These are phyloP conservation scores for Yoshiicerus persimilis DNA, from an alignment of 1,140 invertebrate genomes.

Conservation along the genomic window DNA sequence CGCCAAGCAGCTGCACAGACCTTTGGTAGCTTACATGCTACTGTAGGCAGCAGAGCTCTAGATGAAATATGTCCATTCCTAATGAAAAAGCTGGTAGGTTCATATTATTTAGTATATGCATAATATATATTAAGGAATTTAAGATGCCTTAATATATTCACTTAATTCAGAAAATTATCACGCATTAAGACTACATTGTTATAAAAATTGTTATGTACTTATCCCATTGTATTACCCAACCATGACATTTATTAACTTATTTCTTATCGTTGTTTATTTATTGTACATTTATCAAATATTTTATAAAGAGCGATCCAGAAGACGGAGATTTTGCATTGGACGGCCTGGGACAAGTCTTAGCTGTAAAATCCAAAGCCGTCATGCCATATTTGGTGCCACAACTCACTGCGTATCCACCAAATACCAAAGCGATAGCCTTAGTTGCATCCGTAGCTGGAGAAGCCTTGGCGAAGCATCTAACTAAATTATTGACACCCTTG, in stretches of 20 bases:
- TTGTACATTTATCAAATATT: too few species aligned
- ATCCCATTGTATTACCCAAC: too few species aligned
- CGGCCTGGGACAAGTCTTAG: conserved; percentile 93
- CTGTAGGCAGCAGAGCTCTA: conserved; percentile 89
- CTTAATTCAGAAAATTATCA: too few species aligned
- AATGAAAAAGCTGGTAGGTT: conserved; percentile 71
- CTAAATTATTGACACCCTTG: conserved; percentile 87
- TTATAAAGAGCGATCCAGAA: conserved; percentile 66
- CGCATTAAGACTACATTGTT: too few species aligned
- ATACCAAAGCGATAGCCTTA: conserved; percentile 87
- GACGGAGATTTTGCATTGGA: conserved; percentile 85
- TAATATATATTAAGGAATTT: too few species aligned
- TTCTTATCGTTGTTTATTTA: too few species aligned
- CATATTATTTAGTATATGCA: conserved; percentile 18
- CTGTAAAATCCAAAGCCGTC: conserved; percentile 91
- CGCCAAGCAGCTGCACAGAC: conserved; percentile 92
- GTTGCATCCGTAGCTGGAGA: conserved; percentile 90
- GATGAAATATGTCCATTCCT: conserved; percentile 95
- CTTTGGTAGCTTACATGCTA: conserved; percentile 93
- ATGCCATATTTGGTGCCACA: conserved; percentile 94
- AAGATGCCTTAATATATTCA: too few species aligned
- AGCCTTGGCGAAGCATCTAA: conserved; percentile 85
- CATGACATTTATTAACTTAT: too few species aligned
- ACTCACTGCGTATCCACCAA: conserved; percentile 74
- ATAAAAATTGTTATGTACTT: too few species aligned